Conservation (phyloP, 2,113 vertebrate species). For the Platysternon megacephalum region DNA sequence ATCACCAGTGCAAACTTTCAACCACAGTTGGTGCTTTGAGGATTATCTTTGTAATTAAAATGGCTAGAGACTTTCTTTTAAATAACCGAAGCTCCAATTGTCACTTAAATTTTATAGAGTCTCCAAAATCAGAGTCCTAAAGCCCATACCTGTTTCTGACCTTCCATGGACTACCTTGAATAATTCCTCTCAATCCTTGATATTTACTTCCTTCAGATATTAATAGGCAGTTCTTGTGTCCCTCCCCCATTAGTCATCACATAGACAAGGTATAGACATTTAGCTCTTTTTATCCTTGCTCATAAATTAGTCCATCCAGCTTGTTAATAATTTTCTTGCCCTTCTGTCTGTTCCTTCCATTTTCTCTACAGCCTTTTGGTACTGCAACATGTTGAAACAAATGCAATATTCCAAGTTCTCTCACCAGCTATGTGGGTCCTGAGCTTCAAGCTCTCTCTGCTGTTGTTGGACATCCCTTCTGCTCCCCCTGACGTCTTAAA, state of each 20-base stretch:
- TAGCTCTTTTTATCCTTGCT: neutral
- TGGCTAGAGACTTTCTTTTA: neutral
- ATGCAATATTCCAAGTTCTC: neutral
- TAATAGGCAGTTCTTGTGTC: neutral
- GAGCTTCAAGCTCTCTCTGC: fast-evolving
- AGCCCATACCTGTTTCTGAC: neutral
- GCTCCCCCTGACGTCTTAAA: neutral
- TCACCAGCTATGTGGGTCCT: neutral
- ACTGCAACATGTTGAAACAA: neutral
- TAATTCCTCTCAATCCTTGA: neutral
- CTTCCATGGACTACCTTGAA: neutral
- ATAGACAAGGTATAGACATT: neutral
- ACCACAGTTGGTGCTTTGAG: fast-evolving
- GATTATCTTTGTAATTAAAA: neutral
- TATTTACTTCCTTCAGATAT: fast-evolving
- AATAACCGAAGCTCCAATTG: neutral
- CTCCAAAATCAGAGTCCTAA: neutral
- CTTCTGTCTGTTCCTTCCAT: neutral
- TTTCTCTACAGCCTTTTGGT: neutral
- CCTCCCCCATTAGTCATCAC: neutral
- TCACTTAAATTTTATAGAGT: neutral
- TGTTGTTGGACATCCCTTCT: neutral
- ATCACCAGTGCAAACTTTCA: neutral
- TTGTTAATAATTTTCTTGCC: neutral
- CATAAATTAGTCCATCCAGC: neutral